These are phyloP conservation scores for Brachyalestes nurse DNA, from an alignment of 2,797 vertebrate species.

Conservation along the genomic window DNA sequence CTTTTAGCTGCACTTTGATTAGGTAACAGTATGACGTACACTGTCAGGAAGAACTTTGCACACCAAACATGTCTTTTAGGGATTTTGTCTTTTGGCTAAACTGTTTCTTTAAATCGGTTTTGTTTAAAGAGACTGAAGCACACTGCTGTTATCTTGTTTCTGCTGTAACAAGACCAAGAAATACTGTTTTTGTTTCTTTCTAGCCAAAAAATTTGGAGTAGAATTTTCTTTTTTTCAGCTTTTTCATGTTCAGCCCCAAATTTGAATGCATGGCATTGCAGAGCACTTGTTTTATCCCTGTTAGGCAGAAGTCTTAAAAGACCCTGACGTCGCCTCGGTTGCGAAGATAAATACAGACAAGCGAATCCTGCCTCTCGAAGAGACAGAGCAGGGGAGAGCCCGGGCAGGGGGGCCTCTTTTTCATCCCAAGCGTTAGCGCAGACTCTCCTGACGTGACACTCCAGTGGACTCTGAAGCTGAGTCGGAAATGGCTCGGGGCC, in stretches of 20 bases:
- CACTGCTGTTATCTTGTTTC: neutral
- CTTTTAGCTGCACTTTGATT: neutral
- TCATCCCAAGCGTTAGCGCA: conserved; percentile 40
- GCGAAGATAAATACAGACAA: conserved; percentile 52
- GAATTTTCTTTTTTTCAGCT: neutral
- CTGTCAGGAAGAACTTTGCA: neutral
- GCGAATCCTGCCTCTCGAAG: conserved; percentile 41
- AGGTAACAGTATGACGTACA: neutral
- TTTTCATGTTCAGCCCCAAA: conserved; percentile 33
- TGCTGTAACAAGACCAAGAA: conserved; percentile 10
- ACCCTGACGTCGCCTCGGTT: conserved; percentile 39
- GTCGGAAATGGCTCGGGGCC: conserved; percentile 53
- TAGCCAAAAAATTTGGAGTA: neutral
- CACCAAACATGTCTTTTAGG: neutral
- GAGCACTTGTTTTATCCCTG: conserved; percentile 58
- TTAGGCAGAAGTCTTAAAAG: conserved; percentile 48
- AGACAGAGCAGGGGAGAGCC: conserved; percentile 18
- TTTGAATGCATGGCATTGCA: conserved; percentile 54
- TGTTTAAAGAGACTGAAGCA: conserved; percentile 18
- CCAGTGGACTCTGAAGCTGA: conserved; percentile 43
- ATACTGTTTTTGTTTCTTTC: neutral
- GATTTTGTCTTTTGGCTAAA: neutral
- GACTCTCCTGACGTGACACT: conserved; percentile 49
- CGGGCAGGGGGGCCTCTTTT: neutral
- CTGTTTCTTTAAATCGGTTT: conserved; percentile 21